Evolutionary conservation across 2,888 invertebrate genomes (phyloP).

Genomic region (Cecidostiba fungosa): DNA sequence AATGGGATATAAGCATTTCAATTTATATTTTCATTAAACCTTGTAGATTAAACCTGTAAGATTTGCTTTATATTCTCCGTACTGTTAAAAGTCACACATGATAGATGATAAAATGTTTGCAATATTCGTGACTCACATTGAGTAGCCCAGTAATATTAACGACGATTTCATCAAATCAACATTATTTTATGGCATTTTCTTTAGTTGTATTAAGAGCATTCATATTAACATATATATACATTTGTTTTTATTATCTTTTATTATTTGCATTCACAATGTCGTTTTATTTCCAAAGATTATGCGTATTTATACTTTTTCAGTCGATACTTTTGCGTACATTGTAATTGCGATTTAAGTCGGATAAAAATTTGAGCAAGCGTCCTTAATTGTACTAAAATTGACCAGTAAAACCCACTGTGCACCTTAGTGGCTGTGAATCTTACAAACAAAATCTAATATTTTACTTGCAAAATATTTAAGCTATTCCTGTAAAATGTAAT

Average conservation of each 20-base stretch:
- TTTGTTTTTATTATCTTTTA: conserved; percentile 39
- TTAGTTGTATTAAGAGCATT: conserved; percentile 41
- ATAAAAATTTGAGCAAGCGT: too few species aligned
- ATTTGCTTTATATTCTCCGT: conserved; percentile 55
- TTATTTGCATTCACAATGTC: conserved; percentile 35
- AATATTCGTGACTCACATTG: conserved; percentile 72
- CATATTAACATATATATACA: conserved; percentile 19
- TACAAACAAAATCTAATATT: conserved; percentile 1
- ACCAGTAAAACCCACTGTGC: conserved; percentile 23
- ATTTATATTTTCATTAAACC: conserved; percentile 45
- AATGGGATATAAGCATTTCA: conserved; percentile 66
- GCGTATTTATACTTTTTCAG: conserved; percentile 47
- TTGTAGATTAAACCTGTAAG: conserved; percentile 31
- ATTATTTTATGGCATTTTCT: conserved; percentile 57
- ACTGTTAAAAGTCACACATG: conserved; percentile 21
- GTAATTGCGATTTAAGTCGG: too few species aligned
- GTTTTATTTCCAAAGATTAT: conserved; percentile 60
- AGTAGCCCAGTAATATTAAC: conserved; percentile 64
- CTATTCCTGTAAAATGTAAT: not conserved
- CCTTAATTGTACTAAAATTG: conserved; percentile 7
- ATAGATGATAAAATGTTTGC: conserved; percentile 35
- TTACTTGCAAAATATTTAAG: not conserved
- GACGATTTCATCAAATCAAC: conserved; percentile 41
- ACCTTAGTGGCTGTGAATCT: conserved; percentile 23
- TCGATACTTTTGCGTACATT: conserved; percentile 30